Evolutionary conservation across 2,113 vertebrate species (phyloP).

Genomic region (Entelurus aequoreus): DNA sequence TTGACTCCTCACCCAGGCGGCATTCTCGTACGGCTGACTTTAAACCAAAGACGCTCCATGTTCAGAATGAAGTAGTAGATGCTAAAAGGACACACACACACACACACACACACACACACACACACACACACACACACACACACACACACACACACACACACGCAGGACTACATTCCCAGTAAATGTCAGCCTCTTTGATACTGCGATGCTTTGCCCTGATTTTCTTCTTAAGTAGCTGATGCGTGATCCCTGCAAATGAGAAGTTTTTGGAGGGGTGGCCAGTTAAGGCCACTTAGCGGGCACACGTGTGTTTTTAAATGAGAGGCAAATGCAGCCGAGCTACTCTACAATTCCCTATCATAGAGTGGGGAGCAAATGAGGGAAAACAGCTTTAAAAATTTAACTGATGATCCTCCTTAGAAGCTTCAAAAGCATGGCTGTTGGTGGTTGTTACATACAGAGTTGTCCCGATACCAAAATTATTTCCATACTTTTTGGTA

Average conservation of each 20-base stretch:
- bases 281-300: slow-evolving; percentile 38
- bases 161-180: slow-evolving; percentile 40
- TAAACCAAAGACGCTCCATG: slow-evolving; percentile 23
- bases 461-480: too few species aligned
- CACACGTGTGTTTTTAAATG: slow-evolving; percentile 7
- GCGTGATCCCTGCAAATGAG: slow-evolving; percentile 61
- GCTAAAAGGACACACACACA: slow-evolving; percentile 27
- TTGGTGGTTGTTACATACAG: not conserved
- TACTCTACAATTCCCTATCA: not conserved
- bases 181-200: slow-evolving; percentile 71
- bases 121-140: too few species aligned
- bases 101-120: slow-evolving; percentile 10
- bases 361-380: slow-evolving; percentile 3
- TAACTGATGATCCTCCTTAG: not conserved
- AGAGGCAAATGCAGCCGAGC: not conserved
- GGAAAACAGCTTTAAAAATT: slow-evolving; percentile 7
- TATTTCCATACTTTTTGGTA: too few species aligned
- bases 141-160: slow-evolving; percentile 16
- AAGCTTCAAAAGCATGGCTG: not conserved
- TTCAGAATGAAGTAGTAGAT: slow-evolving; percentile 38
- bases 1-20: slow-evolving; percentile 50
- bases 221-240: slow-evolving; percentile 61
- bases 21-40: slow-evolving; percentile 2
- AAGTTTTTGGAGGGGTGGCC: slow-evolving; percentile 26
- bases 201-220: slow-evolving; percentile 56